Percentiles rank a stretch among this genome's conserved stretches.
Evolutionary conservation across 2,797 vertebrate genomes (phyloP).

Genomic region (Catostomus latipinnis): DNA sequence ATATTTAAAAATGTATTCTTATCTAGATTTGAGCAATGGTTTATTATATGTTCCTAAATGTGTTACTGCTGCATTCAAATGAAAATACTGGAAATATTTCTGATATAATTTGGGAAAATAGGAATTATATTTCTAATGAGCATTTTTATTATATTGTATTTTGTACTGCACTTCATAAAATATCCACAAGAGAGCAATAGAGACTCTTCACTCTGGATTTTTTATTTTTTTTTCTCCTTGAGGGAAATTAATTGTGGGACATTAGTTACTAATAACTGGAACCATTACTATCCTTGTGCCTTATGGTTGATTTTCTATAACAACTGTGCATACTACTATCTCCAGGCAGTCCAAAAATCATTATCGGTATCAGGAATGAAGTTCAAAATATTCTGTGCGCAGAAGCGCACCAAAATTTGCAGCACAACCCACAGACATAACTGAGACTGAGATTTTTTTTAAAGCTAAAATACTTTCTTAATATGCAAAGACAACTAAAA

Average conservation of each 20-base stretch:
- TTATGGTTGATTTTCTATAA: neutral
- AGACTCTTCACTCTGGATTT: neutral
- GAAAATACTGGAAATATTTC: neutral
- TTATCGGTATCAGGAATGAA: too few species aligned
- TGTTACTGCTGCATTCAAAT: too few species aligned
- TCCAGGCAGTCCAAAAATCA: neutral
- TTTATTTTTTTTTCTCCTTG: too few species aligned
- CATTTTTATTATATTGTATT: neutral
- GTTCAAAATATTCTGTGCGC: too few species aligned
- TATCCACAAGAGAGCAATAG: slow-evolving; percentile 22
- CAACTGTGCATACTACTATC: neutral
- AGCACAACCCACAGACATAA: too few species aligned
- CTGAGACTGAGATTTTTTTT: neutral
- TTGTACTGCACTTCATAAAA: neutral
- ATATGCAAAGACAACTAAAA: too few species aligned
- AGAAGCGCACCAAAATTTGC: neutral
- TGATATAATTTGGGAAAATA: neutral
- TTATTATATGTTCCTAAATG: neutral
- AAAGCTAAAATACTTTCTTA: too few species aligned
- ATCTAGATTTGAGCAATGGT: neutral
- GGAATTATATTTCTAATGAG: neutral
- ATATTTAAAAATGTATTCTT: neutral
- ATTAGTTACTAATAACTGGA: neutral
- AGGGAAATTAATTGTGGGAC: too few species aligned
- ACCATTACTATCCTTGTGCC: neutral